A percentile compares a stretch with the other conserved stretches of the same genome.
These are phyloP conservation scores for Psilanteris sp. DNA, from an alignment of 1,140 invertebrate species.

Conservation along the genomic window DNA sequence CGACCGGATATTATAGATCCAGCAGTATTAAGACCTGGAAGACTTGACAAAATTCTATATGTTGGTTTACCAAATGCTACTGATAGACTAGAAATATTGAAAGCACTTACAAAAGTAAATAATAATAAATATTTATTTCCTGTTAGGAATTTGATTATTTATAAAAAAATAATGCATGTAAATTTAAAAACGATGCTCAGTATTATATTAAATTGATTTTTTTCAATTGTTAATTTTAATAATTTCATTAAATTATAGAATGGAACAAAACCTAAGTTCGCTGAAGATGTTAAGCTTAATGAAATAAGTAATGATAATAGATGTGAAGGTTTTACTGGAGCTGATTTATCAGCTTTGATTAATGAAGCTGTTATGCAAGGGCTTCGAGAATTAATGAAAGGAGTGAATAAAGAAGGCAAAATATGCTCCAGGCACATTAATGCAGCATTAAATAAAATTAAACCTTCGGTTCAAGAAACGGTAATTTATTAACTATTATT, in stretches of 20 bases:
- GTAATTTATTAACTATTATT: conserved; percentile 70
- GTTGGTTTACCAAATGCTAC: conserved; percentile 91
- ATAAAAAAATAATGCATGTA: no score
- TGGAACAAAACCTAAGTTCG: conserved; percentile 87
- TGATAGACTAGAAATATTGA: conserved; percentile 93
- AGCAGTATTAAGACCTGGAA: conserved; percentile 95
- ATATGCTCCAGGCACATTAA: conserved; percentile 82
- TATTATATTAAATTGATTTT: no score
- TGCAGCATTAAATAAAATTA: conserved; percentile 86
- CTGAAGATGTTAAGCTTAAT: conserved; percentile 88
- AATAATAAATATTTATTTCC: not conserved
- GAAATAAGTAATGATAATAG: conserved; percentile 83
- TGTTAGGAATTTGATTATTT: no score
- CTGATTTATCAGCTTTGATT: conserved; percentile 93
- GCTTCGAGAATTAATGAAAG: conserved; percentile 84
- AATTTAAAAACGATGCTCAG: no score
- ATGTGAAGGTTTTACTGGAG: conserved; percentile 92
- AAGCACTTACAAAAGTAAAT: conserved; percentile 93
- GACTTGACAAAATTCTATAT: conserved; percentile 96
- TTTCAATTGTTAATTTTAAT: no score
- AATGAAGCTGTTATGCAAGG: conserved; percentile 90
- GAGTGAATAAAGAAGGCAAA: conserved; percentile 63
- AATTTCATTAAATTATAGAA: no score
- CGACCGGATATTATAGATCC: conserved; percentile 98
- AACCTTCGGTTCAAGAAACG: conserved; percentile 89